Base-by-base conservation (phyloP, 1,140 invertebrate genomes). In the Euwallacea fornicatus region DNA sequence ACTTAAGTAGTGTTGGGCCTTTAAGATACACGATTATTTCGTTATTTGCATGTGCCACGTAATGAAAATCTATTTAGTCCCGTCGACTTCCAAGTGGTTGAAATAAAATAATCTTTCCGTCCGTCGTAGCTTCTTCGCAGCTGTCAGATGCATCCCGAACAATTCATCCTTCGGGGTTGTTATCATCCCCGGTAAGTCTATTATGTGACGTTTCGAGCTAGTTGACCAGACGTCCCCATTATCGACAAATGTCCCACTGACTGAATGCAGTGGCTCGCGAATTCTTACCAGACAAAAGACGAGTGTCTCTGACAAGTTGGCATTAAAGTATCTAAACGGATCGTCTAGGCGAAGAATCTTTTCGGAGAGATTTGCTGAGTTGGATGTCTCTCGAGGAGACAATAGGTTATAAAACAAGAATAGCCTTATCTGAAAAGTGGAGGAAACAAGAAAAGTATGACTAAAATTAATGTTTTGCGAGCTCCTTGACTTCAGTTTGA, bases 251-350 rank as follows among this genome's bases (percentile, higher is more conserved):
- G 67, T 69, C 67, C 63, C 59, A 55, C 50, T 76, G 75, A 76
- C 69, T 76, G 75, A 76, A 76, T 74, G 75, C 75, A 76, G 54
- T 71, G 69, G 74, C 71, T 74, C 69, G 74, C 73, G 73, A 76
- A 74, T 76, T 74, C 73, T 76, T 76, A 70, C 42, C 63, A 72
- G 74, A 76, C 67, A 68, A 68, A 64, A 58, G 43, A 54, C 61
- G 67, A 54, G 54, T 73, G 73, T 56, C 33, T 50, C 21, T 76
- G 75, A 75, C 75, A 72, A 61, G 56, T 71, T 67, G 65, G 60
- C 68, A 74, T 74, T 76, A 71, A 74, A 74, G 73, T 66, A 50
- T 50, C 65, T 21, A 13, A 64, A 64, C 47, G 62, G 62, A 47
- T 50, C 53, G 44, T 33, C 44, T 64, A 64, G 62, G 10, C 62